Evolutionary conservation across 2,888 invertebrate genomes (phyloP).

Genomic region (Nymphalis urticae): DNA sequence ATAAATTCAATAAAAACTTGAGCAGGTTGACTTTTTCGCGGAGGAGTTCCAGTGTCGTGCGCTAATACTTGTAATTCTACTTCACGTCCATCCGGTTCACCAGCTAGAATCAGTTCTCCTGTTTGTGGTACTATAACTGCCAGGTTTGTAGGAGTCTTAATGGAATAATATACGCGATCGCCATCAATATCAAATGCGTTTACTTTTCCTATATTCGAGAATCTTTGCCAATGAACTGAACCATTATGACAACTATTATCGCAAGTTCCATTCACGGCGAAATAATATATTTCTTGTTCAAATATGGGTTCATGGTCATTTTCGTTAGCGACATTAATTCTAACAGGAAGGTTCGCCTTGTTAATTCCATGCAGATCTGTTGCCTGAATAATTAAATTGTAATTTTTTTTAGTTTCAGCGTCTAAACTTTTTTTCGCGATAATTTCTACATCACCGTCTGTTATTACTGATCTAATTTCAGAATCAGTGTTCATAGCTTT

Average conservation of each 20-base stretch:
- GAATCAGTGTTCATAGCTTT: constrained; percentile 71
- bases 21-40: constrained; percentile 86
- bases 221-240: constrained; percentile 86
- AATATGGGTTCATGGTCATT: constrained; percentile 96
- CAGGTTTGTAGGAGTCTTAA: constrained; percentile 89
- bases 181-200: constrained; percentile 94
- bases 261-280: constrained; percentile 85
- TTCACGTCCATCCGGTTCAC: constrained; percentile 86
- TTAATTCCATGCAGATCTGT: constrained; percentile 90
- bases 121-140: constrained; percentile 96
- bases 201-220: constrained; percentile 91
- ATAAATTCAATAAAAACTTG: constrained; percentile 89
- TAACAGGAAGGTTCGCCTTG: constrained; percentile 89
- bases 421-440: constrained; percentile 90
- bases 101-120: constrained; percentile 92
- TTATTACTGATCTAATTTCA: constrained; percentile 78
- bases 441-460: constrained; percentile 86
- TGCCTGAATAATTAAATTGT: constrained; percentile 89
- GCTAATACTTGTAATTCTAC: constrained; percentile 89
- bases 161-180: constrained; percentile 93
- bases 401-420: constrained; percentile 86
- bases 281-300: constrained; percentile 88
- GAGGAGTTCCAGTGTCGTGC: constrained; percentile 90
- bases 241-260: constrained; percentile 83
- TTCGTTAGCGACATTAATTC: constrained; percentile 89